Evolutionary conservation across 2,113 vertebrate genomes (phyloP), one percentile per base, ranked within the genome.

Genomic region (Rhizomys pruinosus): DNA sequence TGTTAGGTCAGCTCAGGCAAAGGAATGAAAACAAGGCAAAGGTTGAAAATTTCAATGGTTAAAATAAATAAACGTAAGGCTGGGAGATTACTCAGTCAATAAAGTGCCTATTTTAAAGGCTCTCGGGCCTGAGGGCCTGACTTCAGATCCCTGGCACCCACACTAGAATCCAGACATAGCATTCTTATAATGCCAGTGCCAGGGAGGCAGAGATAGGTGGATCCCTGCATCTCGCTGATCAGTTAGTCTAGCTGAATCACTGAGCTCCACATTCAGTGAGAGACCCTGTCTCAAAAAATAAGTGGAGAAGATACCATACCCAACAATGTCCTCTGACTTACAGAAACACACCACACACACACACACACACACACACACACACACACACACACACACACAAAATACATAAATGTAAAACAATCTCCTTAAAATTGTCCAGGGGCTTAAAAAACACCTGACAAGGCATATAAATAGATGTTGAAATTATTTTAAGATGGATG

Each of bases 401-500:
- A 96, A 94, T 84, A 89, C 90, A 94, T 96, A 90, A n/a, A 59
- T 42, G 22, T 96, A 87, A 94, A 69, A 79, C 12, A 6, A 93
- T 19, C 72, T 69, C 59, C 39, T 84, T 79, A 90, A 97, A 96
- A 95, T 86, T 93, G 94, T 94, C 87, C 59, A 20, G 68, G 84
- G 72, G 92, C 84, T 55, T 44, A 79, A 63, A 93, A 95, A 63
- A 10, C 89, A 94, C 87, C 92, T 97, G 97, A 97, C 92, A 94
- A 95, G 97, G 95, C 82, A 95, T 97, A 94, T 94, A 98, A 95
- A 97, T 94, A 97, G 96, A 93, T 96, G 97, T 97, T 98, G 98
- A 97, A 97, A 97, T 96, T 97, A 97, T 97, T 98, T 97, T 86
- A 97, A 98, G 98, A 98, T 96, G 97, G 97, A 98, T 98, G 98